These are phyloP conservation scores for Gavialis gangeticus DNA, from an alignment of 2,113 vertebrate genomes.

Conservation along the genomic window DNA sequence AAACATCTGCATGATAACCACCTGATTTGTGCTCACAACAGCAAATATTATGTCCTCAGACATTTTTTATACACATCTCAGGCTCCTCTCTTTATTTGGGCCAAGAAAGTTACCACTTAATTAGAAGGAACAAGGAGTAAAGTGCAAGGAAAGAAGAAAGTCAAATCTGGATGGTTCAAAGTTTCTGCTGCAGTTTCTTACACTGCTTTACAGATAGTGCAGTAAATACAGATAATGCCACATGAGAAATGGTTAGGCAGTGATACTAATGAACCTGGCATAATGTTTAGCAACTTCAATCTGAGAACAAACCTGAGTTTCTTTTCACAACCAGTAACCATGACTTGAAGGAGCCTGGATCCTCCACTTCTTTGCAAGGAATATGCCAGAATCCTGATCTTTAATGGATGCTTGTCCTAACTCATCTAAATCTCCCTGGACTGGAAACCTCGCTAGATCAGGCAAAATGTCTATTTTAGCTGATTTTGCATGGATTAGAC, in stretches of 20 bases:
- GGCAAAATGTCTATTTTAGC: conserved; percentile 5
- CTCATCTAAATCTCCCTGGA: neutral
- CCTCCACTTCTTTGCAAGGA: neutral
- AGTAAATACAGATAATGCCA: neutral
- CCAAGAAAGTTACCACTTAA: neutral
- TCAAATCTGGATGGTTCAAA: neutral
- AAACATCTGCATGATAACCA: neutral
- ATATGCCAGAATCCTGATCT: conserved; percentile 1
- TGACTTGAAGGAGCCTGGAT: neutral
- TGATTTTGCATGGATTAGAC: neutral
- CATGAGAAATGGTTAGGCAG: neutral
- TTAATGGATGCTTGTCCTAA: neutral
- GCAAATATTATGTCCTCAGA: neutral
- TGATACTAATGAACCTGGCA: neutral
- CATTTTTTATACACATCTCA: neutral
- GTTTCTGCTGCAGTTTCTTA: neutral
- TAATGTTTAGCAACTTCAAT: neutral
- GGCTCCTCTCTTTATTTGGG: neutral
- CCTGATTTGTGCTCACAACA: neutral
- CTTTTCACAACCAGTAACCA: neutral
- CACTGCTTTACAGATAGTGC: neutral
- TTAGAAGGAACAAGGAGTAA: neutral
- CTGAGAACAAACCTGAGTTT: neutral
- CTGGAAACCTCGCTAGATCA: neutral
- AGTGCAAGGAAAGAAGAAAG: conserved; percentile 19